Percentiles rank a stretch among this genome's conserved stretches.
Conservation (phyloP, 2,797 vertebrate genomes). For the Phoxinus dragarum region DNA sequence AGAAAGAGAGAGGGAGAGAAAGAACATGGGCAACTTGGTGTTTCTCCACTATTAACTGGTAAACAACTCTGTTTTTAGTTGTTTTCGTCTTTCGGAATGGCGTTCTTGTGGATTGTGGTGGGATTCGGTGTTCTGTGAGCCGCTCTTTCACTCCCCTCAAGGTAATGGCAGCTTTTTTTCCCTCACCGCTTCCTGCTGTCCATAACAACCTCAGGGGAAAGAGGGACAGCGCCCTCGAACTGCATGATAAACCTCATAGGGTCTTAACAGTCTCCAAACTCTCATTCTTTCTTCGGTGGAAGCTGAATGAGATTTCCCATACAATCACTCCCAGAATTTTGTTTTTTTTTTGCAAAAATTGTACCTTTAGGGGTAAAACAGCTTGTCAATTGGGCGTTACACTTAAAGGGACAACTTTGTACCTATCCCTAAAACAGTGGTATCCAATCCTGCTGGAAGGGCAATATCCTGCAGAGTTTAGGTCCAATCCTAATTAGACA, state of each 20-base stretch:
- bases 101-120: constrained; percentile 63
- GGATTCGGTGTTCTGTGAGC: constrained; percentile 55
- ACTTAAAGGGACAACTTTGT: background rate
- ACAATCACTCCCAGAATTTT: background rate
- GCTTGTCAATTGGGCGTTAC: background rate
- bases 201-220: constrained; percentile 59
- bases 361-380: background rate
- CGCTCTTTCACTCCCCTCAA: constrained; percentile 66
- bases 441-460: background rate
- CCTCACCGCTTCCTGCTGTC: constrained; percentile 76
- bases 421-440: background rate
- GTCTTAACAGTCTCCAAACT: background rate
- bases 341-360: too few species aligned
- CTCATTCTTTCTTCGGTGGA: background rate
- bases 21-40: constrained; percentile 66
- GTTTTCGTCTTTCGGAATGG: constrained; percentile 73
- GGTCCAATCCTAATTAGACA: background rate
- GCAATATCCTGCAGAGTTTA: background rate
- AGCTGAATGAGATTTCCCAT: background rate
- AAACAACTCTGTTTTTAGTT: constrained; percentile 80
- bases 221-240: constrained; percentile 20
- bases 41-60: constrained; percentile 73
- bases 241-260: constrained; percentile 4
- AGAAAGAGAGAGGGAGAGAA: constrained; percentile 52
- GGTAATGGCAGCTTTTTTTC: constrained; percentile 79